These are phyloP conservation scores for Hippocampus barbouri DNA, from an alignment of 2,113 vertebrate species.

Conservation along the genomic window DNA sequence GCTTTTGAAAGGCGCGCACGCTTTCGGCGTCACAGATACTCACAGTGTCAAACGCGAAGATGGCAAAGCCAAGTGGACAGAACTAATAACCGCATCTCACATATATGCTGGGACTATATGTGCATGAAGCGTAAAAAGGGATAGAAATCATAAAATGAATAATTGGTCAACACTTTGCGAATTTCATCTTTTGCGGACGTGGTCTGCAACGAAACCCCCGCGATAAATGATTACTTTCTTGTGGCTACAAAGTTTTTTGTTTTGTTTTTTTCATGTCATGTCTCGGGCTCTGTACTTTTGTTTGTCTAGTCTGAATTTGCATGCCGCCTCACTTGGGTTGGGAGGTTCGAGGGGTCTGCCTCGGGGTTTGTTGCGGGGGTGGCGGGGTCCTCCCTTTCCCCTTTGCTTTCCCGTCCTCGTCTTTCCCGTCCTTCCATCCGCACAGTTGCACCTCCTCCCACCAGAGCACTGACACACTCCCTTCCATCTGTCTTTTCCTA, in stretches of 20 bases:
- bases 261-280: not conserved
- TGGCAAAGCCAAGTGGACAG: too few relatives aligned
- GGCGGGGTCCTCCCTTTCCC: conserved; percentile 52
- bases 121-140: too few relatives aligned
- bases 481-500: conserved; percentile 98
- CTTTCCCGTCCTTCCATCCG: conserved; percentile 63
- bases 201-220: not conserved
- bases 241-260: not conserved
- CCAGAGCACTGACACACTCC: conserved; percentile 89
- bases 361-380: conserved; percentile 8
- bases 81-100: too few relatives aligned
- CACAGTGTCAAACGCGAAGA: too few relatives aligned
- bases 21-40: too few relatives aligned
- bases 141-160: not conserved
- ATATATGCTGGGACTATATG: too few relatives aligned
- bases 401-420: conserved; percentile 75
- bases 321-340: conserved; percentile 30
- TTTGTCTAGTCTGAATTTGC: conserved; percentile 38
- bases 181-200: not conserved
- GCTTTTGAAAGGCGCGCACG: too few relatives aligned
- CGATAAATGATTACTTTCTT: not conserved
- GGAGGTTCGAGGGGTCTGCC: conserved; percentile 7
- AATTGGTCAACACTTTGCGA: not conserved
- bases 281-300: conserved; percentile 22
- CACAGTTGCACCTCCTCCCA: conserved; percentile 76